Percentiles rank a stretch among this genome's conserved stretches.
These are phyloP conservation scores for Apantesis nais DNA, from an alignment of 2,888 invertebrate species.

Conservation along the genomic window DNA sequence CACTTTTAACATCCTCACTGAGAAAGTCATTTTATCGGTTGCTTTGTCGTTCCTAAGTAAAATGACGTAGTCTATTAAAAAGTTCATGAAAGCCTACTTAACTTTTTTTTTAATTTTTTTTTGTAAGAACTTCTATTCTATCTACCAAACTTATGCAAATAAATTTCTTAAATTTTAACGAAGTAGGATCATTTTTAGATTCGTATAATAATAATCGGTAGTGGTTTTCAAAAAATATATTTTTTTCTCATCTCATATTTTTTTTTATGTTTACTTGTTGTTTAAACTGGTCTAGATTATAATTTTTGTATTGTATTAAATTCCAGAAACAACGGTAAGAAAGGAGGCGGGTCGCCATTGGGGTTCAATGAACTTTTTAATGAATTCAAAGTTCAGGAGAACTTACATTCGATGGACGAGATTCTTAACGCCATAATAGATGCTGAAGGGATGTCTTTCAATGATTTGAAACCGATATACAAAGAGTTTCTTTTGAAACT, in stretches of 20 bases:
- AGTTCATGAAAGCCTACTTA: no score
- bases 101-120: no score
- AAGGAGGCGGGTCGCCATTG: conserved; percentile 91
- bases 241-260: not conserved
- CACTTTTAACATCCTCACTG: conserved; percentile 48
- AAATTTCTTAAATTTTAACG: no score
- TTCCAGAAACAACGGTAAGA: conserved; percentile 86
- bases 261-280: no score
- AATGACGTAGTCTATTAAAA: not conserved
- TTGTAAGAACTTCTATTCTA: no score
- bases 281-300: no score
- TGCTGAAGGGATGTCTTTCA: conserved; percentile 96
- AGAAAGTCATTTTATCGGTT: conserved; percentile 39
- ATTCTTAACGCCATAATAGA: conserved; percentile 95
- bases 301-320: conserved; percentile 1
- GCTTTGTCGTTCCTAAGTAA: conserved; percentile 15
- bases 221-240: not conserved
- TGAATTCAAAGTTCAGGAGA: conserved; percentile 94
- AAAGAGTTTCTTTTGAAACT: conserved; percentile 95
- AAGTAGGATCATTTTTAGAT: no score
- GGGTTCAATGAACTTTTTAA: conserved; percentile 95
- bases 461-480: conserved; percentile 95
- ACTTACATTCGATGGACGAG: conserved; percentile 94
- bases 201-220: not conserved
- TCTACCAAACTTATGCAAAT: no score